Conservation (phyloP, 2,797 vertebrate species). For the Brachymystax lenok region DNA sequence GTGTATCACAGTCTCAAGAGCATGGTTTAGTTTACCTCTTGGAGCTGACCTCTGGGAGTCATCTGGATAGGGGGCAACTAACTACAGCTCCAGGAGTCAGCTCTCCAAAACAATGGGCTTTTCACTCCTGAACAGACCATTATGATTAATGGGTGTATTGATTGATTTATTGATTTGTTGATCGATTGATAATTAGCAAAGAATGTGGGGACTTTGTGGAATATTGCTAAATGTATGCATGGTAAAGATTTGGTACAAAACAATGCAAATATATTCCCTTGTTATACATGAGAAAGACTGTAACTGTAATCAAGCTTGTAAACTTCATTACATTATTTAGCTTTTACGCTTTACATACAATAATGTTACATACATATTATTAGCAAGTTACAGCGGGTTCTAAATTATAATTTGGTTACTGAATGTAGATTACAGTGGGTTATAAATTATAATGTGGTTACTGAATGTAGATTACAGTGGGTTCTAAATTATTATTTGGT, state of each 20-base stretch:
- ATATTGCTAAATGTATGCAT: not conserved
- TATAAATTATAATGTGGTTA: no score
- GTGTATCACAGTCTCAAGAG: slow-evolving; percentile 16
- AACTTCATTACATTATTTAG: not conserved
- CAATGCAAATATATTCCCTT: not conserved
- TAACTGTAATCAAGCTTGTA: not conserved
- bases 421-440: no score
- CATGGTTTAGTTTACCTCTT: not conserved
- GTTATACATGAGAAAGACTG: not conserved
- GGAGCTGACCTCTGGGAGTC: not conserved
- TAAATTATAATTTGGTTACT: no score
- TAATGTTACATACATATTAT: not conserved
- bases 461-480: no score
- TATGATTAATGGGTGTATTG: not conserved
- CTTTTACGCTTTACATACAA: not conserved
- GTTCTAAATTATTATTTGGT: no score
- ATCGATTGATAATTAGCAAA: slow-evolving; percentile 3
- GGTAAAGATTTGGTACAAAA: not conserved
- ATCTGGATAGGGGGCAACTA: not conserved
- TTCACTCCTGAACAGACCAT: not conserved
- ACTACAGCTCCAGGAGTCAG: not conserved
- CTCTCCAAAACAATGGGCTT: not conserved
- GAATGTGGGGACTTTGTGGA: not conserved
- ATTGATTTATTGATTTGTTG: not conserved
- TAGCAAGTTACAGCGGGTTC: not conserved